A percentile compares a stretch with the other conserved stretches of the same genome.
Evolutionary conservation across 1,140 invertebrate species (phyloP).

Genomic region (Chironomus tepperi): DNA sequence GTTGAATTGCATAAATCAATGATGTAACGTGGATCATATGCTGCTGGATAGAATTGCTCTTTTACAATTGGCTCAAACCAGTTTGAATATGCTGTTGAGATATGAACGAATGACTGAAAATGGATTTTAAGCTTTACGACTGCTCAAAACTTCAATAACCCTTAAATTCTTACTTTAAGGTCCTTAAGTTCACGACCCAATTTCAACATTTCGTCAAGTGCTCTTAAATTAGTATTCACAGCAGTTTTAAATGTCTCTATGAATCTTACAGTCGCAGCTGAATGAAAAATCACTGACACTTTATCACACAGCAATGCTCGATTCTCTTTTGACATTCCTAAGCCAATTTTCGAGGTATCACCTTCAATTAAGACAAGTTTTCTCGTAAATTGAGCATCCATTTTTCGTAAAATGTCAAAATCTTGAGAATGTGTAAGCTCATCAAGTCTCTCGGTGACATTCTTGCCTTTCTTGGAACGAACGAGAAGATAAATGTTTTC

Average conservation of each 20-base stretch:
- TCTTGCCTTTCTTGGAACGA: slow-evolving; percentile 66
- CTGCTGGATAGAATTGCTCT: slow-evolving; percentile 60
- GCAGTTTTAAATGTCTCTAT: slow-evolving; percentile 58
- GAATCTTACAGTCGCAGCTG: slow-evolving; percentile 59
- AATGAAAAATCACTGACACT: slow-evolving; percentile 61
- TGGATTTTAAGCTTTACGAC: not conserved
- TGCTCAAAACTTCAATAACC: too few species aligned
- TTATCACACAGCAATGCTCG: slow-evolving; percentile 43
- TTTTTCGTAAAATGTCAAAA: slow-evolving; percentile 46
- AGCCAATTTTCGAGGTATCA: slow-evolving; percentile 49
- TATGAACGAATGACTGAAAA: slow-evolving; percentile 50
- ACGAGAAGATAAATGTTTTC: slow-evolving; percentile 68
- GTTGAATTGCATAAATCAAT: slow-evolving; percentile 46
- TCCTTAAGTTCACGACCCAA: slow-evolving; percentile 55
- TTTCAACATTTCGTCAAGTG: slow-evolving; percentile 50
- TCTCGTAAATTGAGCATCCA: slow-evolving; percentile 53
- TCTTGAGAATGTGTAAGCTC: slow-evolving; percentile 42
- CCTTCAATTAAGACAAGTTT: slow-evolving; percentile 54
- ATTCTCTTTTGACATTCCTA: slow-evolving; percentile 41
- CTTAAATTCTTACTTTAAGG: slow-evolving; percentile 47
- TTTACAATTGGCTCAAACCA: slow-evolving; percentile 48
- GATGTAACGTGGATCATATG: slow-evolving; percentile 48
- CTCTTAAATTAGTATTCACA: slow-evolving; percentile 58
- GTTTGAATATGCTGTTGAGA: slow-evolving; percentile 62
- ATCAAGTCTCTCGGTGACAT: slow-evolving; percentile 54